Evolutionary conservation across 2,797 vertebrate species (phyloP).

Genomic region (Peromyscus aztecus): DNA sequence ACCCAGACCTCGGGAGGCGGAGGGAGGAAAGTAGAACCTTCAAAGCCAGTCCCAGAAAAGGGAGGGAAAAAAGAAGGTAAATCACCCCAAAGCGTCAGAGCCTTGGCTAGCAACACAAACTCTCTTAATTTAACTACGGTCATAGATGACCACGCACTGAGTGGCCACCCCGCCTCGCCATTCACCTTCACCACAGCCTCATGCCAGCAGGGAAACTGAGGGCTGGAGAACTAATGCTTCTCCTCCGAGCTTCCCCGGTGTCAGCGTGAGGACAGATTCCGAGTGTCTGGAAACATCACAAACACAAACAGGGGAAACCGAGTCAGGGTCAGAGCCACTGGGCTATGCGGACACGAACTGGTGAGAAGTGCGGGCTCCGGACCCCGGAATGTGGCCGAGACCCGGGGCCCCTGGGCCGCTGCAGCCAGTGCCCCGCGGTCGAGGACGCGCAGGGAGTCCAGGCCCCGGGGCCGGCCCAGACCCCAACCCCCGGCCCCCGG

Average conservation of each 20-base stretch:
- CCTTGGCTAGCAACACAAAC: too few relatives aligned
- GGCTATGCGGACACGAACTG: neutral
- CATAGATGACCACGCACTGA: neutral
- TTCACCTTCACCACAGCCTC: neutral
- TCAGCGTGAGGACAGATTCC: neutral
- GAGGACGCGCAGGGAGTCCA: neutral
- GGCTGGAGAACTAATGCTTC: too few relatives aligned
- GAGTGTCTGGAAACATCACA: neutral
- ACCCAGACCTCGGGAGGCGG: neutral
- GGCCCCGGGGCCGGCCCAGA: neutral
- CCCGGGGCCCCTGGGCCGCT: neutral
- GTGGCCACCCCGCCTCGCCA: neutral
- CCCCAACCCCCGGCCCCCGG: neutral
- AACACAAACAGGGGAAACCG: neutral
- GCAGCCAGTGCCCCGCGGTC: neutral
- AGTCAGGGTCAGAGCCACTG: neutral
- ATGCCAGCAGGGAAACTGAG: neutral
- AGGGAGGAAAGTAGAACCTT: neutral
- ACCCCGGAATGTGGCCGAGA: neutral
- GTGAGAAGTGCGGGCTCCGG: neutral
- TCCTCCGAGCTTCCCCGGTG: neutral
- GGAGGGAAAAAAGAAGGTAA: neutral
- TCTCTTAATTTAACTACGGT: neutral
- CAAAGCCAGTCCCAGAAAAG: neutral
- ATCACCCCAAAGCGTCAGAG: neutral